Conservation (phyloP, 2,113 vertebrate species). For the Pao palembangensis region DNA sequence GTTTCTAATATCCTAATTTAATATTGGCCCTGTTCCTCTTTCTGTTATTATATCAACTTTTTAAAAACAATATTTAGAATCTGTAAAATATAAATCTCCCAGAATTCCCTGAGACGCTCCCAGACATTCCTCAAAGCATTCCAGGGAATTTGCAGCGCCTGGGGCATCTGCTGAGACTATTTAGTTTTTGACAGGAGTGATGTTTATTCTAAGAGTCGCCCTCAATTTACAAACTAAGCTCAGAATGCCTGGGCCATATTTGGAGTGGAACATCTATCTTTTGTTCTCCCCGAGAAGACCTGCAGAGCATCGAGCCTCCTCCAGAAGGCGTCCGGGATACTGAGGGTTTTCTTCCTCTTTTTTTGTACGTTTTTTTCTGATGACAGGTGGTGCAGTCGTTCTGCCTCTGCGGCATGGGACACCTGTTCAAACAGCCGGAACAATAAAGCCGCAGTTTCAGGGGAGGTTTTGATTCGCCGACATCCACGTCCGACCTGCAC, state of each 20-base stretch:
- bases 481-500: not conserved
- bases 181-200: slow-evolving; percentile 26
- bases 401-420: slow-evolving; percentile 8
- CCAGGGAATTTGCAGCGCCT: slow-evolving; percentile 17
- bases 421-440: slow-evolving; percentile 36
- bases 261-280: slow-evolving; percentile 63
- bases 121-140: slow-evolving; percentile 32
- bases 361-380: slow-evolving; percentile 2
- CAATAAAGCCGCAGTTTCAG: slow-evolving; percentile 1
- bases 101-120: not conserved
- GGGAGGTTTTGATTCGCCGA: slow-evolving; percentile 24
- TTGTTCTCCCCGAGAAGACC: slow-evolving; percentile 43
- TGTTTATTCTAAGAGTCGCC: slow-evolving; percentile 41
- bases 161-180: slow-evolving; percentile 18
- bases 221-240: slow-evolving; percentile 36
- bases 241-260: slow-evolving; percentile 62
- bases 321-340: slow-evolving; percentile 1
- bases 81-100: slow-evolving; percentile 12
- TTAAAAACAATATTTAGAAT: slow-evolving; percentile 3
- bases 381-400: not conserved
- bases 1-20: not conserved
- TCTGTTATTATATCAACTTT: not conserved
- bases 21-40: slow-evolving; percentile 15
- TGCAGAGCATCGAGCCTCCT: slow-evolving; percentile 45
- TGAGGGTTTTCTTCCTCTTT: not conserved